Evolutionary conservation across 2,113 vertebrate species (phyloP), one percentile per base, ranked within the genome.

Genomic region (Myotis yumanensis): DNA sequence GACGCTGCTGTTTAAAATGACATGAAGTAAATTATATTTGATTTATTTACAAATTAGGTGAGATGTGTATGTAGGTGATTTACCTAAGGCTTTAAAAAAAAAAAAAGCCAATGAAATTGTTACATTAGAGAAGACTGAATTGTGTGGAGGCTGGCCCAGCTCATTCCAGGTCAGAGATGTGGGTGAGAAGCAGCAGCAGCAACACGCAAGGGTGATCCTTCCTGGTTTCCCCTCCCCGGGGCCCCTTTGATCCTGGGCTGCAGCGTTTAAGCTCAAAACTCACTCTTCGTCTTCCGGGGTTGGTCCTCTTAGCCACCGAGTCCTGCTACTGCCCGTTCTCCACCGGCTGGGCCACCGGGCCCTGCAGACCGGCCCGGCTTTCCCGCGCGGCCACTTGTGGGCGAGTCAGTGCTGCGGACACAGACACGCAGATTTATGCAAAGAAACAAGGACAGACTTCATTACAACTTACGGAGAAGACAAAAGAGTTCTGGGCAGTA

Each of bases 211-310:
- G 52, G 69, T 23, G 84, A 8, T 40, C 37, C 11, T 62, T 14
- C 72, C 35, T 10, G 79, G 98, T 96, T 98, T 99, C 25, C 51
- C 48, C 28, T 35, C 30, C 51, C 48, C 9, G 18, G 35, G 20
- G 10, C 51, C 52, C 28, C 17, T 52, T 5, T 17, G 12, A 43
- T 35, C 64, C 51, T 14, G 48, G 37, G 51, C 87, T 57, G 22
- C 30, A 30, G 82, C 30, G 15, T 23, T 28, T 20, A 72, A 71
- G 46, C 37, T 90, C 48, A 57, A 28, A 90, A 57, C 37, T 46
- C 37, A 57, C 52, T 59, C 46, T 72, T 59, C 11, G 46, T 59
- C 28, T 72, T 59, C 17, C 14, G 66, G 28, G 14, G 37, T 62
- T 11, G 2, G 30, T 59, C 30, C 62, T 43, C 54, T 3, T 20